Evolutionary conservation across 2,888 invertebrate species (phyloP), one percentile per base, ranked within the genome.

Genomic region (Heliconius ismenius): DNA sequence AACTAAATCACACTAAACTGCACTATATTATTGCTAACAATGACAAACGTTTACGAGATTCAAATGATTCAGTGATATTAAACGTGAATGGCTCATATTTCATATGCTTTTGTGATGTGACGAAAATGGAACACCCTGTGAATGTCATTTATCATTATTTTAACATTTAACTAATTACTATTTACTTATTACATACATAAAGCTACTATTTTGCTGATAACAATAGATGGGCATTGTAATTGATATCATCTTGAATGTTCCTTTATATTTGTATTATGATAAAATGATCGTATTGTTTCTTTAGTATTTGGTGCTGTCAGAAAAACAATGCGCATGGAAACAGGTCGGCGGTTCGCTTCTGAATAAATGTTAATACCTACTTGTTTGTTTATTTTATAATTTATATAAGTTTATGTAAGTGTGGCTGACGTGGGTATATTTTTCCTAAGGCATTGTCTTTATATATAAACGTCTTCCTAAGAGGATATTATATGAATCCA

Each of bases 141-240:
- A 78, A 81, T 77, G 26, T 73, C 63, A 78, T 81, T 86, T 89
- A 88, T 89, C 87, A 84, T 79, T 83, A 81, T 83, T 80, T 84
- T 85, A 86, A 83, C 86, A 82, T 83, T 83, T 82, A 86, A 83
- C 81, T 84, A 86, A 86, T 83, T 82, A 84, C 79, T 91, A 86
- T 89, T 89, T 88, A 81, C 82, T 80, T 81, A 82, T 78, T 67
- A 67, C 67, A 43, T 18, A 67, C 39, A 43, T 39, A 39, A 24
- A 73, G 70, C 87, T 84, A 84, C 87, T 86, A 86, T 84, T 85
- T 82, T 81, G 81, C 83, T 82, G 89, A 91, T 89, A 89, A 85
- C 81, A 73, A 60, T 75, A 80, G 70, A 80, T 76, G 77, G 60
- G 67, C 63, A 79, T 75, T 77, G 70, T 79, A 26, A 76, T 74